Percentiles rank a stretch among this genome's conserved stretches.
Conservation (phyloP, 2,113 vertebrate species). For the Chaenocephalus aceratus region DNA sequence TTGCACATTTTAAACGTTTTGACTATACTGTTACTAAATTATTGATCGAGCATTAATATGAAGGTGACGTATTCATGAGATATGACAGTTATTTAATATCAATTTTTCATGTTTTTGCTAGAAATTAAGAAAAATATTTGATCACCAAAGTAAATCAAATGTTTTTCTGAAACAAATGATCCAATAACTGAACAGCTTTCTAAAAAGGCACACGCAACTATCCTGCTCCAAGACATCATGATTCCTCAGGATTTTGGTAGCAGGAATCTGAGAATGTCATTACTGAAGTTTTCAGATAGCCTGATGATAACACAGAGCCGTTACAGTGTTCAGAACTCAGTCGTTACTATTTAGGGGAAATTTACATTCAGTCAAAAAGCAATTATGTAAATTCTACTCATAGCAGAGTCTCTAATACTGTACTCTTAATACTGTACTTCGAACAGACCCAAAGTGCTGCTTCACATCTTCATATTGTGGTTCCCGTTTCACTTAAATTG, state of each 20-base stretch:
- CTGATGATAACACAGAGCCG: conserved; percentile 23
- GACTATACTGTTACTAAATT: conserved; percentile 2
- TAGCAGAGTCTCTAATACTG: background rate
- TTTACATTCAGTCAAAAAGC: conserved; percentile 37
- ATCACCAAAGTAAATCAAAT: conserved; percentile 10
- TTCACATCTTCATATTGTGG: conserved; percentile 5
- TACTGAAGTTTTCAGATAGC: conserved; percentile 5
- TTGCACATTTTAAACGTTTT: conserved; percentile 13
- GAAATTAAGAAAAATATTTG: conserved; percentile 5
- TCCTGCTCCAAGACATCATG: conserved; percentile 18
- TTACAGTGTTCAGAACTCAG: background rate
- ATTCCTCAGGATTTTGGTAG: conserved; percentile 1
- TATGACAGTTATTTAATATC: conserved; percentile 30
- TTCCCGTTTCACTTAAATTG: background rate
- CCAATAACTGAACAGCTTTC: conserved; percentile 32
- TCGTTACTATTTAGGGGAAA: conserved; percentile 5
- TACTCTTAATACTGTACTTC: no score
- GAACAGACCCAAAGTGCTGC: background rate
- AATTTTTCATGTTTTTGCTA: background rate
- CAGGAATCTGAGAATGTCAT: conserved; percentile 7
- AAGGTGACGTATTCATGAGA: conserved; percentile 20
- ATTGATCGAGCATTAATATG: conserved; percentile 32
- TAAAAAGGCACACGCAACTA: conserved; percentile 69
- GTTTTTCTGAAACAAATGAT: conserved; percentile 31
- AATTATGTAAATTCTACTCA: background rate